Percentiles rank a stretch among this genome's conserved stretches.
These are phyloP conservation scores for Morus bassanus DNA, from an alignment of 2,797 vertebrate species.

Conservation along the genomic window DNA sequence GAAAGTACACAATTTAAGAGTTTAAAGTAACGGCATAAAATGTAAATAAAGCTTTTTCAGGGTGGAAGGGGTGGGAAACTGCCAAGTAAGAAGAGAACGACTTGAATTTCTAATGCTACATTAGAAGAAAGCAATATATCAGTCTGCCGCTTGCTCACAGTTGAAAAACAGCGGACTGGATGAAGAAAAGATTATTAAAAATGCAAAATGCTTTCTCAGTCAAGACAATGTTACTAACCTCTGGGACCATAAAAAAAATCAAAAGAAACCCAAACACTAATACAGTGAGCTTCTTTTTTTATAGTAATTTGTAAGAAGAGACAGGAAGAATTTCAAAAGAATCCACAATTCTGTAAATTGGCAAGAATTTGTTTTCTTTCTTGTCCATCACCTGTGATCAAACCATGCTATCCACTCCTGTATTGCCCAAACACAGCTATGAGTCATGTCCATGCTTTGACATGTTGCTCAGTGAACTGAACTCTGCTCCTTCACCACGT, in stretches of 20 bases:
- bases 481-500: fast-evolving
- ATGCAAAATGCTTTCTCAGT: background rate
- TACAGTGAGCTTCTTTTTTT: background rate
- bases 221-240: background rate
- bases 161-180: background rate
- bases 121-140: background rate
- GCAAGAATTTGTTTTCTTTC: background rate
- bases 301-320: background rate
- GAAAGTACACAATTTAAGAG: conserved; percentile 13
- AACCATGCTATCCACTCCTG: background rate
- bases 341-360: background rate
- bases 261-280: background rate
- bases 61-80: background rate
- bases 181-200: background rate
- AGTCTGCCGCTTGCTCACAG: background rate
- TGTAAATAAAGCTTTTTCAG: background rate
- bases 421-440: background rate
- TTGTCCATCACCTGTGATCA: background rate
- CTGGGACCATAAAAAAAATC: background rate
- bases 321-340: background rate
- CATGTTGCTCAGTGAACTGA: background rate
- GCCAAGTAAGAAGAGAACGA: background rate
- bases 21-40: background rate
- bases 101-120: background rate
- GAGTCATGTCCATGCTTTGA: background rate